These are phyloP conservation scores for Lytechinus variegatus DNA, from an alignment of 35 echinoderm and acorn worm genomes.

Conservation along the genomic window DNA sequence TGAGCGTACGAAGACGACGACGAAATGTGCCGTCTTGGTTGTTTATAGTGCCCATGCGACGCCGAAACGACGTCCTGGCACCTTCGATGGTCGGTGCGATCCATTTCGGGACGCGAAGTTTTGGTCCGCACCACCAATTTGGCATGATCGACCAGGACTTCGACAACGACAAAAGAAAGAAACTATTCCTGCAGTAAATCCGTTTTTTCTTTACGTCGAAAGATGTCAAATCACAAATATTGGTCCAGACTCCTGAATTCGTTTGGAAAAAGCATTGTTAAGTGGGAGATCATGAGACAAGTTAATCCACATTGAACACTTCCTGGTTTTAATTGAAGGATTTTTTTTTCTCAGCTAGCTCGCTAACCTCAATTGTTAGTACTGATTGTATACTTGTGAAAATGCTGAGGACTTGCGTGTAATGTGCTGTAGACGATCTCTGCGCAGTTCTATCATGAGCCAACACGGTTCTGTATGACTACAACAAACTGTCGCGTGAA, in stretches of 20 bases:
- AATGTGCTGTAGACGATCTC: background rate
- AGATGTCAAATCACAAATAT: background rate
- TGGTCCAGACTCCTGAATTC: background rate
- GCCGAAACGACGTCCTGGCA: background rate
- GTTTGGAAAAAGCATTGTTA: background rate
- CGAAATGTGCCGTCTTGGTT: background rate
- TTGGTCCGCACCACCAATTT: constrained; percentile 23
- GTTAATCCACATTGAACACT: background rate
- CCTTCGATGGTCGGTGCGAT: background rate
- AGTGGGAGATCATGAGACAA: background rate
- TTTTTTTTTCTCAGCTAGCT: background rate
- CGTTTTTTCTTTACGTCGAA: background rate
- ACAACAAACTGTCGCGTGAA: background rate
- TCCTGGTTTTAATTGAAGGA: background rate
- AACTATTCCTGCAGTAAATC: background rate
- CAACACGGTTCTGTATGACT: background rate
- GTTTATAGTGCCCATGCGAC: background rate
- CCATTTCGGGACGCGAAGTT: constrained; percentile 18
- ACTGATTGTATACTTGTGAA: background rate
- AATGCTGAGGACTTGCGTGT: background rate
- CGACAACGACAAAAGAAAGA: background rate
- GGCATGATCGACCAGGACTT: constrained; percentile 10
- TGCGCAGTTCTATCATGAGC: background rate
- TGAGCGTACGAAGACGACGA: background rate
- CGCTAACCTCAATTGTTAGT: background rate